Percentiles rank a stretch among this genome's conserved stretches.
Evolutionary conservation across 2,113 vertebrate species (phyloP).

Genomic region (Nesogale talazaci): DNA sequence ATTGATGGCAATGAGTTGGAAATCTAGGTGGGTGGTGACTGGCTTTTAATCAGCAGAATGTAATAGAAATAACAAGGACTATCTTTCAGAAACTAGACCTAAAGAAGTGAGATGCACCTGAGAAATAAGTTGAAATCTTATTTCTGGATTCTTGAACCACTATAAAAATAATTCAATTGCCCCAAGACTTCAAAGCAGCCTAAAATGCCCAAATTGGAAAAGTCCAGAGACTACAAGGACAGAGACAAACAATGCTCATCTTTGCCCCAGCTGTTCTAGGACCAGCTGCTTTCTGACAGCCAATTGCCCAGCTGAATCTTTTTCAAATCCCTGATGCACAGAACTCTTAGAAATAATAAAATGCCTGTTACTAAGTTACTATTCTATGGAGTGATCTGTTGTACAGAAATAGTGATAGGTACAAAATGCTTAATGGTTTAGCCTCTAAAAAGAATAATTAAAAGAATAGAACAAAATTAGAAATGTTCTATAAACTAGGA

Average conservation of each 20-base stretch:
- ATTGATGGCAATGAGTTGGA: too few species aligned
- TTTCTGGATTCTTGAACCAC: neutral
- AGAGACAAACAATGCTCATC: neutral
- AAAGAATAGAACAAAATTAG: neutral
- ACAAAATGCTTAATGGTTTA: conserved; percentile 3
- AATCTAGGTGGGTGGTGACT: neutral
- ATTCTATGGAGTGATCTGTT: neutral
- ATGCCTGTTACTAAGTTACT: neutral
- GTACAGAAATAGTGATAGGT: neutral
- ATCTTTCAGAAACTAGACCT: neutral
- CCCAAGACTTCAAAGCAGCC: neutral
- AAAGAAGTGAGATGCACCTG: neutral
- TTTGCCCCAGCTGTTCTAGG: neutral
- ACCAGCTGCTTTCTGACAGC: neutral
- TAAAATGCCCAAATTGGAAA: neutral
- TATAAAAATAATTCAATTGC: neutral
- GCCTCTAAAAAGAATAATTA: neutral
- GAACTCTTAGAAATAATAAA: neutral
- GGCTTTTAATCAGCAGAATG: neutral
- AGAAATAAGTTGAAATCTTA: neutral
- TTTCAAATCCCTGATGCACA: neutral
- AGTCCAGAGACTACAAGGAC: neutral
- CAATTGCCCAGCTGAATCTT: neutral
- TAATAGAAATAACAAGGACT: neutral
- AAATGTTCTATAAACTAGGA: neutral